These are phyloP conservation scores for Sebastes diploproa DNA, from an alignment of 2,797 vertebrate genomes.

Conservation along the genomic window DNA sequence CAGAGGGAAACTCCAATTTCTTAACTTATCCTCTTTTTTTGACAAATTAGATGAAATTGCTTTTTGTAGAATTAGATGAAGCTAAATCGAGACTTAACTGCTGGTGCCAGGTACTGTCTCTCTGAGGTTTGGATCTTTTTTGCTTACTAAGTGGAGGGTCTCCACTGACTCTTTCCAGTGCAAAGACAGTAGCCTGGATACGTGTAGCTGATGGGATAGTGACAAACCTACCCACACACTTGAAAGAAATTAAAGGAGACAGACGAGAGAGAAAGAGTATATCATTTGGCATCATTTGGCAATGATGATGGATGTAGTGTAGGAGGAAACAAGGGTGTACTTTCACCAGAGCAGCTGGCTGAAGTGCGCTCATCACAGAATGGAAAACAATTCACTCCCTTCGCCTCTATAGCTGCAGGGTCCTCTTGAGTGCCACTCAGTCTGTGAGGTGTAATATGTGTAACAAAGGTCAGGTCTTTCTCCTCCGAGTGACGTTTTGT, in stretches of 20 bases:
- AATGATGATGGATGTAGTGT: background rate
- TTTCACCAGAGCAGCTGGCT: slow-evolving; percentile 33
- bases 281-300: slow-evolving; percentile 15
- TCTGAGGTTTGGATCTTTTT: background rate
- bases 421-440: slow-evolving; percentile 34
- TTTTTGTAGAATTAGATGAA: background rate
- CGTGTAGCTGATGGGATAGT: background rate
- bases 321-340: slow-evolving; percentile 20
- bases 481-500: background rate
- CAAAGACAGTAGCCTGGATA: background rate
- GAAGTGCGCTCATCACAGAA: slow-evolving; percentile 47
- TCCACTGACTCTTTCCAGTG: background rate
- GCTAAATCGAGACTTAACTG: background rate
- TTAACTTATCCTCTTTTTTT: background rate
- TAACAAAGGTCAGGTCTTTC: background rate
- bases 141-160: background rate
- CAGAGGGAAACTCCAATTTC: background rate
- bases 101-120: background rate
- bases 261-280: background rate
- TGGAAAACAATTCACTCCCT: slow-evolving; percentile 32
- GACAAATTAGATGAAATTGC: background rate
- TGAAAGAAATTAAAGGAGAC: slow-evolving; percentile 4
- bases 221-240: slow-evolving; percentile 2
- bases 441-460: slow-evolving; percentile 1
- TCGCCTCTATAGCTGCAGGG: slow-evolving; percentile 10